Base-by-base conservation (phyloP, 64 coral and sea anemone genomes). In the Montipora cactus region DNA sequence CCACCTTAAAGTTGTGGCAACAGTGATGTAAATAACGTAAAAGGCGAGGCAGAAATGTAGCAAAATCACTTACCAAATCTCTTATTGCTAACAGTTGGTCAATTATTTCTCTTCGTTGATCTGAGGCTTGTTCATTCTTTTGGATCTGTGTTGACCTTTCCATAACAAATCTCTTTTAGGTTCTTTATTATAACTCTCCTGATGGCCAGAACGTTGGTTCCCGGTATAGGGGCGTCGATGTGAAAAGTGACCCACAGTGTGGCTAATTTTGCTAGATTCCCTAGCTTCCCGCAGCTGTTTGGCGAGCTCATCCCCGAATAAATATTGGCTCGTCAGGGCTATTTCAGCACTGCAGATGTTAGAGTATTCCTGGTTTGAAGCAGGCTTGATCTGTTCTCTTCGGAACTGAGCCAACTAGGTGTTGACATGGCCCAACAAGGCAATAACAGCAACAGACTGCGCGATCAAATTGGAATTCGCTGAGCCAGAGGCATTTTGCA, bases 301-400 rank as follows among this genome's bases (percentile, higher is more conserved):
- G 25, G 44, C 86, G 44, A 74, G 49, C 21, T 74, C 66, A 88
- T 67, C 73, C 45, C 87, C 50, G 59, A 83, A 67, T 83, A 59
- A 89, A 64, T 64, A 89, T 89, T 89, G 72, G 22, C 87, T 89
- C 10, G 72, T 75, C 58, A 75, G 87, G 70, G 52, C 73, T 46
- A 64, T 12, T 64, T 64, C 61, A 64, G 61, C 61, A 64, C 61
- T 64, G 61, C 62, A 92, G 14, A 92, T 49, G 18, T 18, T 19
- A 16, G 20, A 44, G 46, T 52, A 88, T 19, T 88, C 87, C 4
- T 20, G 15, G 5, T 84, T 89, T 9, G 74, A 72, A 77, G 73
- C 87, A 74, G 87, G 87, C 20, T 75, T 76, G 67, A 89, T 89
- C 75, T 89, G 87, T 44, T 89, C 87, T 77, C 70, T 28, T 49